Base-by-base conservation (phyloP, 2,888 invertebrate species). In the Thelaira solivaga region DNA sequence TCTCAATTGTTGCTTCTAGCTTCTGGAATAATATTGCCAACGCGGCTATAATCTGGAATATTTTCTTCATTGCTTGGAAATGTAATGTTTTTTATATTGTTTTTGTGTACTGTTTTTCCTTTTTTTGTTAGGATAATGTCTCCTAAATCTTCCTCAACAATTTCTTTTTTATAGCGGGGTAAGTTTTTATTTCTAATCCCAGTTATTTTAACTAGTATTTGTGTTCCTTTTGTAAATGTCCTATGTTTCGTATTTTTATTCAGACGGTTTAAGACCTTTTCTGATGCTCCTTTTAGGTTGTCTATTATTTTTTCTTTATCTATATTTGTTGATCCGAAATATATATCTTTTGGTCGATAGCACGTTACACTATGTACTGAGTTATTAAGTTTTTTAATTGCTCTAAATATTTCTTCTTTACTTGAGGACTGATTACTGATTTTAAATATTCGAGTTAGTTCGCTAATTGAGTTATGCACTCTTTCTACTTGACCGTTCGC, bases 401-500 rank as follows among this genome's bases (percentile, higher is more conserved):
- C 26, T 43, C 29, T 55, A 8, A 39, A 55, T 55, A 55, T 24
- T 39, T 55, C 55, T 2, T 18, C 34, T 34, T n/a, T 53, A 4
- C 18, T 20, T 34, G 34, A 22, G 18, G 53, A 34, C 3, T 29
- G 18, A 11, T 51, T 51, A 5, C 10, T 16, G 11, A 55, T 11
- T 36, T 55, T 55, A 36, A 57, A 57, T n/a, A 41, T 57, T 18
- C 39, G 11, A 26, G 57, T 22, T 57, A 57, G 8, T 57, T 57
- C 39, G 8, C 24, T 41, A 36, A 55, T 55, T 4, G 39, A 39
- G 36, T 36, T 36, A 7, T 20, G 36, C 13, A n/a, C 55, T 55
- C 55, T 55, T 55, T 55, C 55, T 4, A 57, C 39, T 39, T 57
- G 41, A 26, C 57, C 59, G 29, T 59, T 43, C 22, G 59, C 59